Conservation (phyloP, 2,113 vertebrate species). For the Camarhynchus parvulus region DNA sequence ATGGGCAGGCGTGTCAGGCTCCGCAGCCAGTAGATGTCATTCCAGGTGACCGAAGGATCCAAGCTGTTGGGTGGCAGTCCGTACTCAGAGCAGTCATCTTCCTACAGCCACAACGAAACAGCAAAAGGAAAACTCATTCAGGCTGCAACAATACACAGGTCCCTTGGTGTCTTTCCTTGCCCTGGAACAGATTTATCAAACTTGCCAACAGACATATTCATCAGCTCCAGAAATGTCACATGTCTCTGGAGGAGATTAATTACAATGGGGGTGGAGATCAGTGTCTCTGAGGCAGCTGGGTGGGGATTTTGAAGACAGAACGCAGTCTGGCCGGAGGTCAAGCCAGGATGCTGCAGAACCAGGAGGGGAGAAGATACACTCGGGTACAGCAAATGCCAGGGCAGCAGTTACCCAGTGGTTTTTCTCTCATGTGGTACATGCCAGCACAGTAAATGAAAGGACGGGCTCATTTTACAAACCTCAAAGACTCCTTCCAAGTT, state of each 20-base stretch:
- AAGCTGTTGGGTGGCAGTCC: slow-evolving; percentile 79
- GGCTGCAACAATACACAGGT: not conserved
- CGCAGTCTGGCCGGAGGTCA: not conserved
- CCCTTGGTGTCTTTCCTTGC: not conserved
- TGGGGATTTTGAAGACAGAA: not conserved
- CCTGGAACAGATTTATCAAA: not conserved
- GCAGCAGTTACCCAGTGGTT: not conserved
- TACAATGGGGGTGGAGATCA: not conserved
- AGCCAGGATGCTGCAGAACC: not conserved
- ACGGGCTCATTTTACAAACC: slow-evolving; percentile 72
- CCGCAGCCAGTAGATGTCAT: slow-evolving; percentile 87
- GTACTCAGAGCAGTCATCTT: slow-evolving; percentile 58
- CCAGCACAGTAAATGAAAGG: not conserved
- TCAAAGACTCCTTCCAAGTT: slow-evolving; percentile 83
- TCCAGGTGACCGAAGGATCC: slow-evolving; percentile 89
- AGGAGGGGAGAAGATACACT: not conserved
- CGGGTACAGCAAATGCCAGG: not conserved
- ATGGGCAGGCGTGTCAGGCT: slow-evolving; percentile 89
- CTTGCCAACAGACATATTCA: not conserved
- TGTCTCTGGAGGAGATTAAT: not conserved
- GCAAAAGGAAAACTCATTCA: not conserved
- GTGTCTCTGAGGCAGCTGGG: not conserved
- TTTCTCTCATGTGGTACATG: not conserved
- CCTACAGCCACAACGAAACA: slow-evolving; percentile 61
- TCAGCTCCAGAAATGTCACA: not conserved